Evolutionary conservation across 2,113 vertebrate genomes (phyloP), one percentile per base, ranked within the genome.

Genomic region (Agapornis roseicollis): DNA sequence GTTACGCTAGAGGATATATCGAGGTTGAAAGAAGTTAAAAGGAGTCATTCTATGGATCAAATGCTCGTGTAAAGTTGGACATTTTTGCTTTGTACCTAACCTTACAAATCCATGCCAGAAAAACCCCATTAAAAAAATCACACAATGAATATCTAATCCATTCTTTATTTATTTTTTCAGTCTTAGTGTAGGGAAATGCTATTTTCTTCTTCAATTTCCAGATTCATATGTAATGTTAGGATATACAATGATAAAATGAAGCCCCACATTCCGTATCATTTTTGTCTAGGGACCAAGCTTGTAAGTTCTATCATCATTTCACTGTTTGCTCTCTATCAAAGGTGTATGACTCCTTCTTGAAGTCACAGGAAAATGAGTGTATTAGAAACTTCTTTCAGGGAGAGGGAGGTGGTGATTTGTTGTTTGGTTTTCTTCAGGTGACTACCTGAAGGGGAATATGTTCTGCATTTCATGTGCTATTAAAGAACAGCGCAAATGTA

Each of bases 281-380:
- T 90, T 72, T 91, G 24, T 66, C 13, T 17, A 23, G 41, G n/a
- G 24, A 39, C 11, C 11, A 29, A 84, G 46, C 39, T 29, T 81
- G 11, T 35, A 53, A 84, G 6, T 78, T 84, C 33, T 90, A 31
- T 24, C 27, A 19, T 64, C 87, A 52, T 58, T 58, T 58, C 56
- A 33, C 24, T 79, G 13, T 63, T 93, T 82, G 39, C 41, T 84
- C 11, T 87, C 6, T 71, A 0, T 49, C 0, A 0, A 80, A n/a
- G 29, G 8, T 73, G 20, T 94, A 52, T 7, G 29, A 17, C 56
- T 88, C 47, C 68, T 49, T 49, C 68, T 49, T 49, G 35, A 82
- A 76, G 13, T 44, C 29, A 25, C 16, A 60, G 55, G 46, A 78
- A 73, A 85, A 72, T 14, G 3, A 73, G 11, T 63, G 17, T 29